A percentile compares a stretch with the other conserved stretches of the same genome.
Conservation (phyloP, 2,888 invertebrate genomes). For the Agrotis ipsilon region DNA sequence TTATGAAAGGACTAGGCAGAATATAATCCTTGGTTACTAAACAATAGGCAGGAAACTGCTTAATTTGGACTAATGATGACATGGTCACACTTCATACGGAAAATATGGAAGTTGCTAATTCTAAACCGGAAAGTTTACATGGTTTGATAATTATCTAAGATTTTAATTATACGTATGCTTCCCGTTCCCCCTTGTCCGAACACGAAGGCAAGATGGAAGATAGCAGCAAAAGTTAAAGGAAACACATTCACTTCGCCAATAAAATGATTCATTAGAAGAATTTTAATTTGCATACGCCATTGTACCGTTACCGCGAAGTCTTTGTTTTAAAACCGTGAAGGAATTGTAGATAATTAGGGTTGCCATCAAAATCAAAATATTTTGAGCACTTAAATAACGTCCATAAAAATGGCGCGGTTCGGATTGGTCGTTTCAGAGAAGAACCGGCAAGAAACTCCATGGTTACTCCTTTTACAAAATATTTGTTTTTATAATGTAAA, state of each 20-base stretch:
- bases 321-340: constrained; percentile 59
- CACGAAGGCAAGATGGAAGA: constrained; percentile 55
- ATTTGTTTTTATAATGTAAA: too few species aligned
- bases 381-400: too few species aligned
- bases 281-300: constrained; percentile 62
- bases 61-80: not conserved
- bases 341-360: constrained; percentile 36
- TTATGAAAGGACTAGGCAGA: not conserved
- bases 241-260: constrained; percentile 63
- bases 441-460: too few species aligned
- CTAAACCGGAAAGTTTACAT: not conserved
- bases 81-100: not conserved
- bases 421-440: too few species aligned
- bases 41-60: not conserved
- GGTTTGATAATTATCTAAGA: not conserved
- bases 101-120: not conserved
- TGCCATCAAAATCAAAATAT: too few species aligned
- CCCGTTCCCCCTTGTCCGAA: constrained; percentile 14
- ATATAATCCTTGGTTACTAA: too few species aligned
- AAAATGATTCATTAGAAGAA: constrained; percentile 61
- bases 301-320: constrained; percentile 58
- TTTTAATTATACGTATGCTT: constrained; percentile 17
- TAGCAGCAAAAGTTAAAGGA: constrained; percentile 57
- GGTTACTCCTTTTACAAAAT: too few species aligned
- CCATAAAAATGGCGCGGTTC: too few species aligned